Evolutionary conservation across 2,797 vertebrate genomes (phyloP), one percentile per base, ranked within the genome.

Genomic region (Valencia hispanica): DNA sequence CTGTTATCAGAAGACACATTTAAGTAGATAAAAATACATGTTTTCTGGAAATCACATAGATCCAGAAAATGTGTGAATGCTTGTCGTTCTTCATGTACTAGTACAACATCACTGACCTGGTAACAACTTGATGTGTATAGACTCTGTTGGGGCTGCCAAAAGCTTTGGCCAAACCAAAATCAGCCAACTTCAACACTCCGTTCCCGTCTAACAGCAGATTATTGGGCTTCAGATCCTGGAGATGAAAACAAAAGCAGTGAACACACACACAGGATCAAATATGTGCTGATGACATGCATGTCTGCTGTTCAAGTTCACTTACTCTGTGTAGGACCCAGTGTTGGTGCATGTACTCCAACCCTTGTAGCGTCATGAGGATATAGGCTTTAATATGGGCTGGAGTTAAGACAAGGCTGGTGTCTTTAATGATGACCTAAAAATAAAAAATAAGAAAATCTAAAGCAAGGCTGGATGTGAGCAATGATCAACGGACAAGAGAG

Each of bases 251-350:
- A 22, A 4, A 20, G 22, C 20, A 30, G 20, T 74, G 22, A 3
- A 85, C 80, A 74, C 50, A 36, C 18, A 20, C 32, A 15, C 5
- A 70, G 14, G 30, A 57, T 30, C n/a, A 17, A 55, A 22, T 73
- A 25, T 63, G n/a, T 36, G 8, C 4, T 77, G 30, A 50, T 73
- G 27, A 7, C 18, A 22, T 3, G 20, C 4, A 47, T 25, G 20
- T 59, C 30, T 51, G 15, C 25, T 50, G 0, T 47, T 1, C 4
- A 14, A 47, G 15, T 25, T 61, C 18, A 17, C 94, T 96, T 94
- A 99, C 98, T 94, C 98, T 97, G 87, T 99, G 98, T 0, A 99
- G 87, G 83, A 99, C 97, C 98, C 97, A 99, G 78, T 99, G 96
- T 18, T 96, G 95, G 88, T 99, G 98, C 88, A 99, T 96, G 91